Percentiles rank a stretch among this genome's conserved stretches.
phyloP scores from a whole-genome alignment of 2,888 invertebrate genomes.

The Apoda limacodes region DNA sequence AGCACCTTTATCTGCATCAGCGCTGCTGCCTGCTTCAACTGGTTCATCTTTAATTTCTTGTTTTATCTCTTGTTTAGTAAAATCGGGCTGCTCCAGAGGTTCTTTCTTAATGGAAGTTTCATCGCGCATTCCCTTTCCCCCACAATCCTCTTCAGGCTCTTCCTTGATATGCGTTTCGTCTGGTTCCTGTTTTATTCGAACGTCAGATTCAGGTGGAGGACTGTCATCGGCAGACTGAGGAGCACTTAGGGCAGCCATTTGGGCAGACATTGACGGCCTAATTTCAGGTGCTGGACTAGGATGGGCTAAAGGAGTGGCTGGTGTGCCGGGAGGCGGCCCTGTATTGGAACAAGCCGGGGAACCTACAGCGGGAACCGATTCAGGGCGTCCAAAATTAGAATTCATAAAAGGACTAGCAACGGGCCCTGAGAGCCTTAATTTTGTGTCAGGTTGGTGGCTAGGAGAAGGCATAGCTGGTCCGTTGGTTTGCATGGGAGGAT shows the following conservation, averaged over 20 bases:
- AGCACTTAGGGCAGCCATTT: conserved; percentile 79
- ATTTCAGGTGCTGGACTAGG: conserved; percentile 46
- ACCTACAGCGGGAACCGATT: conserved; percentile 62
- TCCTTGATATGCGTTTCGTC: conserved; percentile 78
- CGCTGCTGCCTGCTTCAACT: conserved; percentile 70
- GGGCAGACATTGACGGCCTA: conserved; percentile 66
- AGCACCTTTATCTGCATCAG: conserved; percentile 69
- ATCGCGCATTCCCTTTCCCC: conserved; percentile 73
- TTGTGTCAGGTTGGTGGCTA: conserved; percentile 70
- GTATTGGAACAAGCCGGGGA: conserved; percentile 30
- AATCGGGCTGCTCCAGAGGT: conserved; percentile 20
- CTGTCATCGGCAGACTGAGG: conserved; percentile 75
- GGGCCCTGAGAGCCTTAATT: conserved; percentile 59
- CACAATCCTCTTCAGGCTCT: conserved; percentile 72
- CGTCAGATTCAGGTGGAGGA: conserved; percentile 72
- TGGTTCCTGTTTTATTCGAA: conserved; percentile 77
- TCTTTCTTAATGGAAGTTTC: conserved; percentile 72
- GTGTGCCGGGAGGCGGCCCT: conserved; percentile 30
- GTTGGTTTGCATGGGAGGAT: conserved; percentile 70
- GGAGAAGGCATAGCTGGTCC: conserved; percentile 70
- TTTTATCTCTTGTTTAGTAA: conserved; percentile 31
- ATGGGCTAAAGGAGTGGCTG: conserved; percentile 60
- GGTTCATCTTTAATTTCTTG: conserved; percentile 68
- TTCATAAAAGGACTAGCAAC: conserved; percentile 71
- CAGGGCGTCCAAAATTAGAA: conserved; percentile 31